phyloP scores from a whole-genome alignment of 2,888 invertebrate genomes.

The Polymixis lichenea region DNA sequence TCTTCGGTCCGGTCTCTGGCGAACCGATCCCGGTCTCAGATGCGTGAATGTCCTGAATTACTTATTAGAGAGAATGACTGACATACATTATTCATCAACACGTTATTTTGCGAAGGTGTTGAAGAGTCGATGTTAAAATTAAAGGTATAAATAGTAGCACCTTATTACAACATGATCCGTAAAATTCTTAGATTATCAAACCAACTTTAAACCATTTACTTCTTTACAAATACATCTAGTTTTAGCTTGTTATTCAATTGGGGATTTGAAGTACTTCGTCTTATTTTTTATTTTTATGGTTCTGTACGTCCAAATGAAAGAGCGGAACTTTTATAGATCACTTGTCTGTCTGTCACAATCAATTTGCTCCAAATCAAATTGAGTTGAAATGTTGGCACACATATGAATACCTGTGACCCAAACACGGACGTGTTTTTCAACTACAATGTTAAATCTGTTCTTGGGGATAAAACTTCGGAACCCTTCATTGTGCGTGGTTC shows the following conservation, averaged over 20 bases:
- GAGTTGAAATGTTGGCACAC: too few relatives aligned
- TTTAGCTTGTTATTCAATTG: neutral
- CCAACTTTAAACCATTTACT: neutral
- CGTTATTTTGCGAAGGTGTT: neutral
- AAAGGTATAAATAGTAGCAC: neutral
- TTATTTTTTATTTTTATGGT: neutral
- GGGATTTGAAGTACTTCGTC: neutral
- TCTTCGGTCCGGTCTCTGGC: too few relatives aligned
- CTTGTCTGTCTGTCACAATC: neutral
- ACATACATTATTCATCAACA: conserved; percentile 15
- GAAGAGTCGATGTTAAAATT: neutral
- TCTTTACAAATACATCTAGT: neutral
- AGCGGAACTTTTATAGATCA: neutral
- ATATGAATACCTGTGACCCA: too few relatives aligned
- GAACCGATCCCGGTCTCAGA: neutral
- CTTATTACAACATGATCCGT: neutral
- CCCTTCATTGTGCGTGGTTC: too few relatives aligned
- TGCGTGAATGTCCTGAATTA: conserved; percentile 27
- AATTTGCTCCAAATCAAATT: neutral
- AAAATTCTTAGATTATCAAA: neutral
- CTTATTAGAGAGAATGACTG: conserved; percentile 6
- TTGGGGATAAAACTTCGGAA: too few relatives aligned
- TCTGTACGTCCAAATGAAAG: neutral
- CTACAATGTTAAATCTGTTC: too few relatives aligned
- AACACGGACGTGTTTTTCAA: too few relatives aligned